Evolutionary conservation across 2,888 invertebrate species (phyloP).

Genomic region (Perizoma affinitatum): DNA sequence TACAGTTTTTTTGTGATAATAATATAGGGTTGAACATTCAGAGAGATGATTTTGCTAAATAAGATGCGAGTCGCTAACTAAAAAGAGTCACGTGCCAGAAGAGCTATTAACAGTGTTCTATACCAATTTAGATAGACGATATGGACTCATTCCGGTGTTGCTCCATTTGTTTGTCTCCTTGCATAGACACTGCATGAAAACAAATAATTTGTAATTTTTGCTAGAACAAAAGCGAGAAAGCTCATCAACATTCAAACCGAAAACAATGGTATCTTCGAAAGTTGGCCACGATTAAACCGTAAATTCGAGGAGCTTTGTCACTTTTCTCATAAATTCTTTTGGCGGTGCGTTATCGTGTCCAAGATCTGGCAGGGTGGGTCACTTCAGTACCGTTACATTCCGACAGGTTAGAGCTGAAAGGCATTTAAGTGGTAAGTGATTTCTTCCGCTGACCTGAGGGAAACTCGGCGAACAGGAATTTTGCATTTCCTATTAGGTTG

Average conservation of each 20-base stretch:
- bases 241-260: constrained; percentile 21
- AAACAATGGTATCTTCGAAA: constrained; percentile 30
- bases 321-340: constrained; percentile 39
- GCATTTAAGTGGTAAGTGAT: constrained; percentile 25
- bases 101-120: too few relatives aligned
- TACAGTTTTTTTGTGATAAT: too few relatives aligned
- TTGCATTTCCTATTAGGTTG: constrained; percentile 18
- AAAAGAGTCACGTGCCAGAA: too few relatives aligned
- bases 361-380: constrained; percentile 17
- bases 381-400: constrained; percentile 15
- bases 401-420: constrained; percentile 10
- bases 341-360: constrained; percentile 32
- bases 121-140: too few relatives aligned
- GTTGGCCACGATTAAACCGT: constrained; percentile 28
- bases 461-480: constrained; percentile 5
- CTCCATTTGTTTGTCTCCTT: too few relatives aligned
- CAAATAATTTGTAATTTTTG: too few relatives aligned
- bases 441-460: constrained; percentile 12
- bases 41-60: too few relatives aligned
- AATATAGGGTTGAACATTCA: too few relatives aligned
- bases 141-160: too few relatives aligned
- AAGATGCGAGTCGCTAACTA: too few relatives aligned
- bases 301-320: constrained; percentile 34
- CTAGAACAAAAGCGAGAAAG: neutral
- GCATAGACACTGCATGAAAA: too few relatives aligned